Conservation (phyloP, 1,140 invertebrate genomes). For the Caenorhabditis brenneri region DNA sequence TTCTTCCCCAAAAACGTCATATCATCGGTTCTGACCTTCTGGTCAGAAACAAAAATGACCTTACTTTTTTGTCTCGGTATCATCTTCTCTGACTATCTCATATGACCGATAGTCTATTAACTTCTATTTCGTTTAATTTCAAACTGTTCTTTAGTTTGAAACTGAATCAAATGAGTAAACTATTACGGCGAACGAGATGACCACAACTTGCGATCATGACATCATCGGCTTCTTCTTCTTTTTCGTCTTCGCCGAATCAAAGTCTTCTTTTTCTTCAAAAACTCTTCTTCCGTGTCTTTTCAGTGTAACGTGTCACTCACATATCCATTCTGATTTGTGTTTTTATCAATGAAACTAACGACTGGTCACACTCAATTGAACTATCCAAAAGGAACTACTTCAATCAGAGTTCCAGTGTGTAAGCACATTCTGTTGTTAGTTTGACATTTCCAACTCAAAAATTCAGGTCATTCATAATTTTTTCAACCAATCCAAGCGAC, state of each 20-base stretch:
- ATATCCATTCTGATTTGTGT: slow-evolving; percentile 11
- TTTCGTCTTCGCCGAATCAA: slow-evolving; percentile 33
- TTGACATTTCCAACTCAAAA: too few relatives aligned
- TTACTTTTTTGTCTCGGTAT: neutral
- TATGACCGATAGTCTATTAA: neutral
- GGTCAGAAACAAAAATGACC: slow-evolving; percentile 32
- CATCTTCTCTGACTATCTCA: neutral
- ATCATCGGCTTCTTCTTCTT: neutral
- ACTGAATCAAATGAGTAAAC: neutral
- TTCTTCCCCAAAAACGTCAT: slow-evolving; percentile 16
- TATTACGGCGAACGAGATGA: neutral
- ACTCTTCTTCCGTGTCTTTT: neutral
- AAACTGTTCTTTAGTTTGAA: slow-evolving; percentile 15
- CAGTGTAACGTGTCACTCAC: neutral
- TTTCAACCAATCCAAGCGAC: too few relatives aligned
- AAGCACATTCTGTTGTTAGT: too few relatives aligned
- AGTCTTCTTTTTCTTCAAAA: too few relatives aligned
- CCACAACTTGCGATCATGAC: neutral
- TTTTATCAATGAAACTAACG: neutral
- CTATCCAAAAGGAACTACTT: too few relatives aligned
- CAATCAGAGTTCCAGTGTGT: too few relatives aligned
- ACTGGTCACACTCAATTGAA: neutral
- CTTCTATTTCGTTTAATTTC: neutral
- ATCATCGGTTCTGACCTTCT: neutral
- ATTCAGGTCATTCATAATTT: too few relatives aligned